Evolutionary conservation across 2,113 vertebrate species (phyloP).

Genomic region (Apodemus sylvaticus): DNA sequence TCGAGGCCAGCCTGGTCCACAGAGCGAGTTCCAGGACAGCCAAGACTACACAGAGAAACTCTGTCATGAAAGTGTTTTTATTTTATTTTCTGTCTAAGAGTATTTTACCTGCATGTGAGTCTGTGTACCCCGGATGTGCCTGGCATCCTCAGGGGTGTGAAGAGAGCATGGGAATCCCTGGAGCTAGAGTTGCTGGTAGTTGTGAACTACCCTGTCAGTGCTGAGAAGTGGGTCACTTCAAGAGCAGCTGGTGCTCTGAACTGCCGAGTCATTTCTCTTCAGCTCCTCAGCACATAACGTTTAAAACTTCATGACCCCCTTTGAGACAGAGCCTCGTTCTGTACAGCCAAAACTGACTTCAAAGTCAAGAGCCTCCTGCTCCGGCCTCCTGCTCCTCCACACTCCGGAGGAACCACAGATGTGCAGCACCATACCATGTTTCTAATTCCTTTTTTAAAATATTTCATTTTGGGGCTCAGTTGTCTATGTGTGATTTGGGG

Average conservation of each 20-base stretch:
- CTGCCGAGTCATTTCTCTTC: neutral
- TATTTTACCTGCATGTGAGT: neutral
- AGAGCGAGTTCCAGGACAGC: neutral
- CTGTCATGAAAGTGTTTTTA: neutral
- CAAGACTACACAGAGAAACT: neutral
- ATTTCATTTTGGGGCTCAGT: neutral
- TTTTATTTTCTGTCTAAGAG: neutral
- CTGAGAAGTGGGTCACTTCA: neutral
- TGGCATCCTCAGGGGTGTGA: neutral
- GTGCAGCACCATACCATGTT: too few relatives aligned
- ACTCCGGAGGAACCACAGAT: too few relatives aligned
- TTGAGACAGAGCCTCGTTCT: neutral
- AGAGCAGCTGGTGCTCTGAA: neutral
- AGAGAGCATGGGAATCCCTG: too few relatives aligned
- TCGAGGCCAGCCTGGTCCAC: neutral
- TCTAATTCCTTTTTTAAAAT: neutral
- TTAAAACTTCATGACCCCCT: neutral
- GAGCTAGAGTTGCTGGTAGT: neutral
- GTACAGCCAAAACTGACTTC: neutral
- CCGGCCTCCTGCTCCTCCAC: too few relatives aligned
- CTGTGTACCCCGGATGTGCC: neutral
- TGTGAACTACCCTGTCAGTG: neutral
- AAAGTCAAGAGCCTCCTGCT: neutral
- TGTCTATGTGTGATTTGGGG: neutral
- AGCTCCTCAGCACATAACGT: neutral